Conservation (phyloP, 2,888 invertebrate genomes). For the Dendrolimus pini region DNA sequence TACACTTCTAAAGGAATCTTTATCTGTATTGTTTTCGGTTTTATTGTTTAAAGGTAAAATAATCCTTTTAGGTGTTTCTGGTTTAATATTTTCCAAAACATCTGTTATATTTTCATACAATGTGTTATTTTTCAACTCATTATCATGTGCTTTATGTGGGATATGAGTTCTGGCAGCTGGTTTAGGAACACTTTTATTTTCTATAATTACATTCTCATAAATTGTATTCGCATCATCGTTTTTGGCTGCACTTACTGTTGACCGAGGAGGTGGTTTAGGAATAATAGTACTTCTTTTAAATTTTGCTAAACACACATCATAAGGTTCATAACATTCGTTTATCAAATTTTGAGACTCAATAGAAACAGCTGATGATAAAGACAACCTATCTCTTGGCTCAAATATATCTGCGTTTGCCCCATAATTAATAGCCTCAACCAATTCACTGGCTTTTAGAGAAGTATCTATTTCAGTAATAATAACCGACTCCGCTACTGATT, state of each 20-base stretch:
- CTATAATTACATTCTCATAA: slow-evolving; percentile 51
- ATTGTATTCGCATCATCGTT: slow-evolving; percentile 32
- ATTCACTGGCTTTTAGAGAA: slow-evolving; percentile 20
- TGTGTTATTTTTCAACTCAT: slow-evolving; percentile 31
- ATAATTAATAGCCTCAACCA: slow-evolving; percentile 44
- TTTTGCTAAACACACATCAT: slow-evolving; percentile 34
- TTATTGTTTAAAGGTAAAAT: slow-evolving; percentile 25
- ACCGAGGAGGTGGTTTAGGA: slow-evolving; percentile 53
- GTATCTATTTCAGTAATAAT: slow-evolving; percentile 33
- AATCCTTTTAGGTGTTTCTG: slow-evolving; percentile 46
- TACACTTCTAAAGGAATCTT: slow-evolving; percentile 26
- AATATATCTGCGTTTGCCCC: slow-evolving; percentile 47
- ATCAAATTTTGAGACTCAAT: slow-evolving; percentile 46
- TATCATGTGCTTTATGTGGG: slow-evolving; percentile 32
- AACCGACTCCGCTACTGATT: slow-evolving; percentile 42
- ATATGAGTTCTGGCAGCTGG: slow-evolving; percentile 57
- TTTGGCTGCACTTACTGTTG: slow-evolving; percentile 21
- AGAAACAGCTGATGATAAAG: slow-evolving; percentile 36
- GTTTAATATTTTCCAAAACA: slow-evolving; percentile 34
- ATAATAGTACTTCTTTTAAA: slow-evolving; percentile 21
- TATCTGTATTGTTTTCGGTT: slow-evolving; percentile 24
- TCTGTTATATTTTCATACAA: slow-evolving; percentile 56
- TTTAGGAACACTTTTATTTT: slow-evolving; percentile 38
- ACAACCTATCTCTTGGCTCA: slow-evolving; percentile 47
- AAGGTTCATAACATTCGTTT: slow-evolving; percentile 66